phyloP scores from a whole-genome alignment of 2,797 vertebrate genomes.

The Macroramphosus scolopax region DNA sequence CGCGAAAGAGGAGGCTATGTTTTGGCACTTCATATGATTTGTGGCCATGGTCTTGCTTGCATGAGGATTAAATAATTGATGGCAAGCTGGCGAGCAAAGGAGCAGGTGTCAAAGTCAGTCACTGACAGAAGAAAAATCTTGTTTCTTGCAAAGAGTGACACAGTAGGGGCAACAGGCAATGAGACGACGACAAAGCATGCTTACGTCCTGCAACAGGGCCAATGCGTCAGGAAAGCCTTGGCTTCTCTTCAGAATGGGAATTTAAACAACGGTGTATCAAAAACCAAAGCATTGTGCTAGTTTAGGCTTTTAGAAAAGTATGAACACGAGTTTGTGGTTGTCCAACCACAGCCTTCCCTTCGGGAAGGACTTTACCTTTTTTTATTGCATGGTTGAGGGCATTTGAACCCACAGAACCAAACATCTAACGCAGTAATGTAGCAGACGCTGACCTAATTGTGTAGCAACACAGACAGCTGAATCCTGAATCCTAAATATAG shows the following conservation, averaged over 20 bases:
- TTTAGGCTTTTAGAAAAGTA: no score
- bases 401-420: slow-evolving; percentile 51
- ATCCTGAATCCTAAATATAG: slow-evolving; percentile 81
- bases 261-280: no score
- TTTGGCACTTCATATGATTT: slow-evolving; percentile 57
- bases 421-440: slow-evolving; percentile 32
- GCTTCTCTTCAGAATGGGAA: no score
- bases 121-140: slow-evolving; percentile 1
- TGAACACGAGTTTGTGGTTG: slow-evolving; percentile 18
- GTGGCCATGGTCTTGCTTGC: slow-evolving; percentile 31
- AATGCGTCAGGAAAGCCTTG: neutral
- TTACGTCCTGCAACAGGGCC: slow-evolving; percentile 18
- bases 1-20: neutral
- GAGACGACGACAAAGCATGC: slow-evolving; percentile 24
- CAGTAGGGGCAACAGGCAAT: slow-evolving; percentile 7
- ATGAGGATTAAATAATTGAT: slow-evolving; percentile 28
- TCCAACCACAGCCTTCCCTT: slow-evolving; percentile 26
- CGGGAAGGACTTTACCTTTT: no score
- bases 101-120: no score
- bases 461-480: slow-evolving; percentile 71
- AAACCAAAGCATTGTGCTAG: no score
- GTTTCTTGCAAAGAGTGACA: slow-evolving; percentile 5
- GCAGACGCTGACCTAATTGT: slow-evolving; percentile 47
- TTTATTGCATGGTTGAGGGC: slow-evolving; percentile 58
- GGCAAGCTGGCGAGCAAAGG: slow-evolving; percentile 7